Evolutionary conservation across 2,797 vertebrate species (phyloP), one percentile per base, ranked within the genome.

Genomic region (Pelochelys cantorii): DNA sequence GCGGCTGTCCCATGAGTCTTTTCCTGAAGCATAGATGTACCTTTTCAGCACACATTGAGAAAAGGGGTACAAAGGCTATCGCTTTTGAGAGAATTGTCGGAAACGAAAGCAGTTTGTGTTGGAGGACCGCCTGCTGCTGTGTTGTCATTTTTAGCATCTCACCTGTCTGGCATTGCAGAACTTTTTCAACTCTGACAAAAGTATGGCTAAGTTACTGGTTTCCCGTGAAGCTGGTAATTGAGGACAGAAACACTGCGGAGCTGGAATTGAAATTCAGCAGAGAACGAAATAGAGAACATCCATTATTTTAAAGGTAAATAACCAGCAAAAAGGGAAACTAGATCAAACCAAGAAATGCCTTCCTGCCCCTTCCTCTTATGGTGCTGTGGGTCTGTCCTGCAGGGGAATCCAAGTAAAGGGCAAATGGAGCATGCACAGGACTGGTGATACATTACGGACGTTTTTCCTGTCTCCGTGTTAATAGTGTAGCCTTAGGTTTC

Each of bases 351-450:
- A 22, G 29, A 53, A 25, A 65, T 29, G 22, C 55, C 55, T 54
- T n/a, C 25, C 79, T 88, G 60, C 53, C 27, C 0, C 54, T 94
- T 83, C 60, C 31, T 88, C 86, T 83, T 60, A 2, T 15, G 31
- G 52, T 90, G 65, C 71, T 79, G 56, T 48, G 12, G 68, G 27
- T 62, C 84, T 54, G 7, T 85, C 78, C 95, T 94, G 23, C 29
- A 59, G 53, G 53, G 88, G 22, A n/a, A 25, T 93, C 85, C 79
- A 94, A 91, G 94, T 93, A 95, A 52, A 86, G 81, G 42, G 62
- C 77, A 84, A 92, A 79, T 1, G 0, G 59, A 90, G 88, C 81
- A 27, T 29, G 20, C 1, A 29, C 83, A 57, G 37, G 88, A 68
- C 1, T 11, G 71, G 55, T 55, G 86, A 60, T 62, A 77, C 34